These are phyloP conservation scores for Drosophila lini DNA, from an alignment of 1,140 invertebrate species.

Conservation along the genomic window DNA sequence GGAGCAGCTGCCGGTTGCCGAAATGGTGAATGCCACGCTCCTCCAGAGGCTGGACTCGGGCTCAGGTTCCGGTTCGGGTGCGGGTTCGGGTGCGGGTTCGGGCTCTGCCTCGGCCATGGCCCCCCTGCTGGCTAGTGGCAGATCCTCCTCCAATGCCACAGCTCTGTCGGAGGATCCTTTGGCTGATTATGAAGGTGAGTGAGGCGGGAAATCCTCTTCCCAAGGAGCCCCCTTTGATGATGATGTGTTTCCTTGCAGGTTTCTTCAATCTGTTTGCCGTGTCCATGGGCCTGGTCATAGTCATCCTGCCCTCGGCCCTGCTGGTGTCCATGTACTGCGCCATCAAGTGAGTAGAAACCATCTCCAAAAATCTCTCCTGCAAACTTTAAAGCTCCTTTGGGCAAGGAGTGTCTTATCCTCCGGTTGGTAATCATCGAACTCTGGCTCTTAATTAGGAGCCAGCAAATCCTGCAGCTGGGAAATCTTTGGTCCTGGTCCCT, in stretches of 20 bases:
- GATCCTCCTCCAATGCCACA: slow-evolving; percentile 50
- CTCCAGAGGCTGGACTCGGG: slow-evolving; percentile 47
- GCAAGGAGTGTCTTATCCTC: neutral
- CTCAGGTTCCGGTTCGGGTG: neutral
- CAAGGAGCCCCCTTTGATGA: neutral
- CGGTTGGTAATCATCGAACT: neutral
- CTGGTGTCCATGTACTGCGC: slow-evolving; percentile 72
- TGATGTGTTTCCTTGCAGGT: slow-evolving; percentile 23
- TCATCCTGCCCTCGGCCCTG: slow-evolving; percentile 70
- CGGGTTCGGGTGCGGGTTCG: neutral
- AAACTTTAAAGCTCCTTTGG: neutral
- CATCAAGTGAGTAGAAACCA: slow-evolving; percentile 60
- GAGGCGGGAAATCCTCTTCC: neutral
- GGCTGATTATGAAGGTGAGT: slow-evolving; percentile 65
- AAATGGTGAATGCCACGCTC: slow-evolving; percentile 67
- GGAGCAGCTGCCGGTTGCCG: slow-evolving; percentile 68
- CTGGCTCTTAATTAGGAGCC: neutral
- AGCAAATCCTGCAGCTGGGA: neutral
- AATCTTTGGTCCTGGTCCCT: neutral
- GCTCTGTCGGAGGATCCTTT: slow-evolving; percentile 62
- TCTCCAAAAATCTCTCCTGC: neutral
- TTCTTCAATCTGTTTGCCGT: slow-evolving; percentile 70
- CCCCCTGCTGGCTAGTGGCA: slow-evolving; percentile 44
- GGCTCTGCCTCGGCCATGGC: slow-evolving; percentile 62
- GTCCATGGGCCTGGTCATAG: slow-evolving; percentile 70